phyloP scores from a whole-genome alignment of 2,113 vertebrate genomes.

The Hyla sarda region DNA sequence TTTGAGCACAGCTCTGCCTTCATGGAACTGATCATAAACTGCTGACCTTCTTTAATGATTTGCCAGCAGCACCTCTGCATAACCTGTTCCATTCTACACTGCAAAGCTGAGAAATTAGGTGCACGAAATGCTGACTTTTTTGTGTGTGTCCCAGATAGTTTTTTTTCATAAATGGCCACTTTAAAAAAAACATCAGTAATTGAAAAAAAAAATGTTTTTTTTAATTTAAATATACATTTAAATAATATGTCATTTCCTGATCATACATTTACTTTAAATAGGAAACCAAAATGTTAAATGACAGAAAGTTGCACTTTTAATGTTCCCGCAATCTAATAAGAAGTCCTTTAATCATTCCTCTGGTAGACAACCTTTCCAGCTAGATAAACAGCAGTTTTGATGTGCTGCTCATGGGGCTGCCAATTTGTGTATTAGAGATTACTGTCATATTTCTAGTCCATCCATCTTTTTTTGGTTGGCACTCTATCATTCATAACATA shows the following conservation, averaged over 20 bases:
- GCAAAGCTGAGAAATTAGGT: background rate
- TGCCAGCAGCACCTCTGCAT: no score
- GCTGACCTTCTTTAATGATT: no score
- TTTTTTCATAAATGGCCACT: no score
- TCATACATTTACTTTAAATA: background rate
- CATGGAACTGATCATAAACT: no score
- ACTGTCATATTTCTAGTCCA: background rate
- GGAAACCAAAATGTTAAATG: background rate
- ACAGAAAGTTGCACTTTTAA: background rate
- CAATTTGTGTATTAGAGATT: background rate
- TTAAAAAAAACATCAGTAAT: no score
- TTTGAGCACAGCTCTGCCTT: no score
- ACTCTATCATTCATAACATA: background rate
- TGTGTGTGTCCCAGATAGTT: no score
- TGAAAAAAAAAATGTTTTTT: no score
- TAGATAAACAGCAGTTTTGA: background rate
- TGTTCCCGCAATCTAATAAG: background rate
- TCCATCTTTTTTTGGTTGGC: background rate
- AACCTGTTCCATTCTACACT: background rate
- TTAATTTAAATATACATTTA: background rate
- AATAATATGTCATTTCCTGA: background rate
- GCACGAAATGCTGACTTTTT: no score
- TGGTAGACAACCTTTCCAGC: background rate
- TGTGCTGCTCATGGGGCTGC: background rate
- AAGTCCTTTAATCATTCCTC: background rate